Evolutionary conservation across 2,113 vertebrate genomes (phyloP).

Genomic region (Platanista minor): DNA sequence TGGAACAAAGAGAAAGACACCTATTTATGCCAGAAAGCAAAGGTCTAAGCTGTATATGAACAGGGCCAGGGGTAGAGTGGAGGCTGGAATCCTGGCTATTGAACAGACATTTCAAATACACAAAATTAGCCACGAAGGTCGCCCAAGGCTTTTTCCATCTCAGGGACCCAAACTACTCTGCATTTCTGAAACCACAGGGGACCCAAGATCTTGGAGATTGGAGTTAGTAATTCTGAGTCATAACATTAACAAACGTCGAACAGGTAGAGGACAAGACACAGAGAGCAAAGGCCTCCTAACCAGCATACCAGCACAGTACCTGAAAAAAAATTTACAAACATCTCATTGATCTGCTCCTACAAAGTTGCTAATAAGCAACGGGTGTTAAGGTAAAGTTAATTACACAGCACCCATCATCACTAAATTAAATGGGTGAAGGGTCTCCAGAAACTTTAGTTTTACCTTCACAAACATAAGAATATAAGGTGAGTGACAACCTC

Average conservation of each 20-base stretch:
- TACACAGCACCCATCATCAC: not conserved
- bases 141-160: not conserved
- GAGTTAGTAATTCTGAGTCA: conserved; percentile 5
- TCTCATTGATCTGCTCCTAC: not conserved
- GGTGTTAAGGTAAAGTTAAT: not conserved
- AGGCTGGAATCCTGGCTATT: not conserved
- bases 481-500: not conserved
- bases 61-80: not conserved
- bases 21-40: not conserved
- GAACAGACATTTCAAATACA: not conserved
- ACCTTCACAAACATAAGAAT: not conserved
- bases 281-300: not conserved
- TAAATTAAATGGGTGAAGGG: not conserved
- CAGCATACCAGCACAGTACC: not conserved
- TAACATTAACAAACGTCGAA: not conserved
- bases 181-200: not conserved
- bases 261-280: not conserved
- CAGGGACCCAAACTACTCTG: not conserved
- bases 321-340: not conserved
- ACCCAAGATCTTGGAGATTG: not conserved
- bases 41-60: not conserved
- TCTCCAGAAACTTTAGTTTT: not conserved
- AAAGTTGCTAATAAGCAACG: not conserved
- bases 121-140: not conserved
- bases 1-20: not conserved